Base-by-base conservation (phyloP, 2,113 vertebrate genomes). In the Xyliphius kryptos region DNA sequence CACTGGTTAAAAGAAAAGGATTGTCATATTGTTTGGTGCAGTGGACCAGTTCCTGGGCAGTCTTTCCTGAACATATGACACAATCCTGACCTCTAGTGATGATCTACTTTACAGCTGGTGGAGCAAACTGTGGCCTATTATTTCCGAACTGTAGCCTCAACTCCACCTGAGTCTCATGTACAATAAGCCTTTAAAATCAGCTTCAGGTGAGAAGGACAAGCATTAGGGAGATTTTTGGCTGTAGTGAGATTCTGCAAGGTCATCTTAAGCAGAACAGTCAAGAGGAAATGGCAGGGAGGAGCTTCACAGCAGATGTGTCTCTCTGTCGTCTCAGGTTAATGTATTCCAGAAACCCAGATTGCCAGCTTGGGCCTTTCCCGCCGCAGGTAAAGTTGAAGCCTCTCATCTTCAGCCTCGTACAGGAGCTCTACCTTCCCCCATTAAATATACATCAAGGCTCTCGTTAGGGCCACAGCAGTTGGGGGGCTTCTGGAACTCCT, bases 391-490 rank as follows among this genome's bases (percentile, higher is more conserved):
- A 58, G 21, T 32, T 36, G 51, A 61, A 46, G 21, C 15, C 46
- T 71, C 38, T 61, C 40, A 65, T 71, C 73, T 68, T 71, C 52
- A 61, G 38, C 21, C 61, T 36, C 53, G 36, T 32, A 52, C 55
- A 48, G 73, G 61, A 66, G 66, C 57, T 62, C 47, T 58, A 44
- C 58, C 62, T 69, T 69, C 73, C 69, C 60, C 57, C 10, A 51
- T 71, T 72, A 75, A n/a, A 72, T 48, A 26, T 36, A 75, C 69
- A 71, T 71, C 66, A 75, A 75, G 67, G 69, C 19, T 40, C 43
- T 66, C 7, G 62, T 75, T 69, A 69, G 69, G 49, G 20, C 56
- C 26, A n/a, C 52, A 43, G 53, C 62, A 17, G 71, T 41, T 21
- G 65, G 65, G 65, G 26, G 53, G 16, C 41, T 46, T 6, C 66